phyloP scores from a whole-genome alignment of 2,888 invertebrate genomes.

The Caenorhabditis macrosperma region DNA sequence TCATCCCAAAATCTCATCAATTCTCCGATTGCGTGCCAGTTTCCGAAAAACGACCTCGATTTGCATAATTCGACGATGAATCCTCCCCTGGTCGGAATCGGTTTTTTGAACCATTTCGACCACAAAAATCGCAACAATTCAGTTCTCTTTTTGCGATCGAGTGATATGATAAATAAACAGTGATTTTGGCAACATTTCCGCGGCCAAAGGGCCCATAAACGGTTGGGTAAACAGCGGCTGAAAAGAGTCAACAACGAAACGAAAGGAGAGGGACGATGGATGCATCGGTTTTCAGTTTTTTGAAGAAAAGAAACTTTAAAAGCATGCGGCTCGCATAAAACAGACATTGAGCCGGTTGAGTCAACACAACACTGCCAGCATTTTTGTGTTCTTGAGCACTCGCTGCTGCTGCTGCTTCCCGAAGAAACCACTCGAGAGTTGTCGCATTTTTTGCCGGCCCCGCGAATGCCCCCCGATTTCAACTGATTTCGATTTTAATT shows the following conservation, averaged over 20 bases:
- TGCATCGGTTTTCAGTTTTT: background rate
- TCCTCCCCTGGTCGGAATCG: too few relatives aligned
- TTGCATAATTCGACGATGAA: conserved; percentile 3
- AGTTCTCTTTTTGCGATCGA: background rate
- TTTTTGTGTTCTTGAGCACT: conserved; percentile 44
- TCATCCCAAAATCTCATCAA: conserved; percentile 33
- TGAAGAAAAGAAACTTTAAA: background rate
- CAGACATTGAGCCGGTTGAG: conserved; percentile 44
- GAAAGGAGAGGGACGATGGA: background rate
- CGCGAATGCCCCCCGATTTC: too few relatives aligned
- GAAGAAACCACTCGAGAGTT: background rate
- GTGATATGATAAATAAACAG: background rate
- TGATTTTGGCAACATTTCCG: conserved; percentile 13
- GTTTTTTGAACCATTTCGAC: background rate
- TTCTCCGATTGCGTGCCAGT: background rate
- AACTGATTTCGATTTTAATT: background rate
- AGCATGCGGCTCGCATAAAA: too few relatives aligned
- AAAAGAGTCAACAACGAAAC: background rate
- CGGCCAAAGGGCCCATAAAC: too few relatives aligned
- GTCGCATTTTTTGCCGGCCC: too few relatives aligned
- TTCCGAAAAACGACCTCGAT: background rate
- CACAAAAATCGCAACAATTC: conserved; percentile 36
- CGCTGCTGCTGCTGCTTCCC: conserved; percentile 10
- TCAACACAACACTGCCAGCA: conserved; percentile 29
- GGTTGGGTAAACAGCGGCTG: conserved; percentile 10